These are phyloP conservation scores for Caenorhabditis inopinata DNA, from an alignment of 1,140 invertebrate species.

Conservation along the genomic window DNA sequence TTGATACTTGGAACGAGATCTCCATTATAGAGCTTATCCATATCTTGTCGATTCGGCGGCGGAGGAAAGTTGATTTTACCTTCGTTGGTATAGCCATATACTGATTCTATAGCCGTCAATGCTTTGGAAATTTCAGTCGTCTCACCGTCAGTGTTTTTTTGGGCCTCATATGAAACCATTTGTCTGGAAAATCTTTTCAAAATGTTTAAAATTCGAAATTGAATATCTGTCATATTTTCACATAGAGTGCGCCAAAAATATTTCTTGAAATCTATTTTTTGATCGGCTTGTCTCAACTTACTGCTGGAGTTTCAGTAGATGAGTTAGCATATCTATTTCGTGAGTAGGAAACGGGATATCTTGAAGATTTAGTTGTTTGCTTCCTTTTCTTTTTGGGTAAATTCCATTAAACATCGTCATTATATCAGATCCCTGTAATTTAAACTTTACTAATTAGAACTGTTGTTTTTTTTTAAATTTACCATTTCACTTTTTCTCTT, in stretches of 20 bases:
- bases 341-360: conserved; percentile 64
- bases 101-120: not conserved
- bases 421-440: not conserved
- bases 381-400: not conserved
- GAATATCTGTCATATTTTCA: too few species aligned
- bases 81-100: not conserved
- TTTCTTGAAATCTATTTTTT: too few species aligned
- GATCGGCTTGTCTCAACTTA: not conserved
- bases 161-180: not conserved
- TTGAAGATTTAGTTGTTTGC: conserved; percentile 63
- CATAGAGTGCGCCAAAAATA: too few species aligned
- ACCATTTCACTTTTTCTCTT: not conserved
- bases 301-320: conserved; percentile 33
- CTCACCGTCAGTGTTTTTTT: not conserved
- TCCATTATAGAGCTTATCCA: not conserved
- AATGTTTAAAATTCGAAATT: not conserved
- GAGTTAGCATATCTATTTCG: conserved; percentile 58
- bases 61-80: conserved; percentile 8
- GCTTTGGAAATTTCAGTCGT: not conserved
- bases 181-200: not conserved
- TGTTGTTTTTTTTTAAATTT: too few species aligned
- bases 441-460: too few species aligned
- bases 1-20: not conserved
- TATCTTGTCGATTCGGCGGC: not conserved
- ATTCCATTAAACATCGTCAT: conserved; percentile 56